Base-by-base conservation (phyloP, 2,888 invertebrate genomes). In the Drosophila antonietae region DNA sequence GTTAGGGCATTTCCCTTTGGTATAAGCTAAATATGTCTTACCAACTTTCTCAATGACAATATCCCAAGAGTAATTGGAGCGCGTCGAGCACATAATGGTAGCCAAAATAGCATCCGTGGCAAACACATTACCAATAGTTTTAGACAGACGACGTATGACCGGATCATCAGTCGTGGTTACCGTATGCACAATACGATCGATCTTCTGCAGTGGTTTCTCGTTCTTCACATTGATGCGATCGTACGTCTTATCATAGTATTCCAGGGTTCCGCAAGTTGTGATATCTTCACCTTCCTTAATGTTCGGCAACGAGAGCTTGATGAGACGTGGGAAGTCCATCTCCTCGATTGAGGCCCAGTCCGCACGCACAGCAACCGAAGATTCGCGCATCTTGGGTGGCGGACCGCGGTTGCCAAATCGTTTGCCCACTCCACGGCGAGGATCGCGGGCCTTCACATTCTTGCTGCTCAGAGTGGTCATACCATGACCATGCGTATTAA, bases 31-130 rank as follows among this genome's bases (percentile, higher is more conserved):
- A 52, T 44, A 41, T 39, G 23, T 3, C 93, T 90, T 90, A 95
- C 95, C 97, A 91, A 98, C 96, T 93, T 98, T 98, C 91, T 98
- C 97, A 89, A 99, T 98, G 58, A 99, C 97, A 91, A 99, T 98
- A 93, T 99, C 99, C 99, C 99, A 99, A 0, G 99, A 99, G 93
- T 99, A 99, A 91, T 97, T 97, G 46, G 99, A 99, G 39, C 99
- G 95, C 3, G 99, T 98, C 93, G 98, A 97, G 93, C 99, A 98
- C 99, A 99, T 99, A 82, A 99, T 96, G 1, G 99, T 98, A 0
- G 99, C 98, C 90, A 99, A 93, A 90, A 99, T 99, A 31, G 98
- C 96, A 93, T 99, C 99, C 4, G 99, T 99, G 3, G 98, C 99
- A 93, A 98, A 99, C 37, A 99, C 99, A 83, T 98, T 99, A 77